These are phyloP conservation scores for Xiphophorus hellerii DNA, from an alignment of 2,113 vertebrate genomes.

Conservation along the genomic window DNA sequence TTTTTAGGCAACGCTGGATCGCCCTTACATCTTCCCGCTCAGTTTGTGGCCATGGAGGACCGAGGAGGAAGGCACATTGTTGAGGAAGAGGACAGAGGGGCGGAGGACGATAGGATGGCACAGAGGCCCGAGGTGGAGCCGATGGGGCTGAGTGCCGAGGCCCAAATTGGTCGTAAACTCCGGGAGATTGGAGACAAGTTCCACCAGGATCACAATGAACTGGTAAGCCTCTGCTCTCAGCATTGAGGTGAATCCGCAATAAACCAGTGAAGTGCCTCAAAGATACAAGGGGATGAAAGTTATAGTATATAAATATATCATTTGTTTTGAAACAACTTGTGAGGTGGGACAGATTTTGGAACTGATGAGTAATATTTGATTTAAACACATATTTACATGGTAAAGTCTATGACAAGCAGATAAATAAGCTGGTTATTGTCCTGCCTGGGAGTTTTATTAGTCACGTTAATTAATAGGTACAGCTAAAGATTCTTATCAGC, in stretches of 20 bases:
- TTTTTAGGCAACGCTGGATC: conserved; percentile 68
- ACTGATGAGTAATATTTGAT: background rate
- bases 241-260: conserved; percentile 2
- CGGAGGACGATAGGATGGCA: conserved; percentile 57
- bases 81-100: conserved; percentile 55
- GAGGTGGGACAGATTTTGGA: conserved; percentile 6
- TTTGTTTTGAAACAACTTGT: background rate
- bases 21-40: conserved; percentile 67
- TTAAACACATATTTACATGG: background rate
- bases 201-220: conserved; percentile 74
- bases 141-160: conserved; percentile 66
- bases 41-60: conserved; percentile 73
- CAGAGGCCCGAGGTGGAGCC: conserved; percentile 59
- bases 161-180: conserved; percentile 75
- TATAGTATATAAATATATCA: background rate
- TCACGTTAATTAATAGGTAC: background rate
- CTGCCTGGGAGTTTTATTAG: background rate
- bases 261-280: background rate
- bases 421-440: background rate
- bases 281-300: too few species aligned
- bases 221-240: conserved; percentile 58
- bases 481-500: conserved; percentile 33
- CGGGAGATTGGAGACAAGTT: conserved; percentile 80
- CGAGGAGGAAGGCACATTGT: conserved; percentile 57
- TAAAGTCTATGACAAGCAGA: background rate